Evolutionary conservation across 2,888 invertebrate species (phyloP), one percentile per base, ranked within the genome.

Genomic region (Drosophila koepferae): DNA sequence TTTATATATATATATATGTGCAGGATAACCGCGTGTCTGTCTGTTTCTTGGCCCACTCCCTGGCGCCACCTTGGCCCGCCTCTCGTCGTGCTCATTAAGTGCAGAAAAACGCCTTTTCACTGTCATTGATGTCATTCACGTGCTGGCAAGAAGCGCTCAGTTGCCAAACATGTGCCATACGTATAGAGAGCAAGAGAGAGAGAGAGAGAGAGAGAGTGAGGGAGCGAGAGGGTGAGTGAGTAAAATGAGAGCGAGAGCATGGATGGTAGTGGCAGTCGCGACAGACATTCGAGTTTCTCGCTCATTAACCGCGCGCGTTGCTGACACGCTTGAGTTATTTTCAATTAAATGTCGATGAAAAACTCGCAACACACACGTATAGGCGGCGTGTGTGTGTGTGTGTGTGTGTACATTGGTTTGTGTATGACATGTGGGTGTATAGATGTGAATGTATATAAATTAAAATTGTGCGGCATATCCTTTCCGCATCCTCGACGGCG

Each of bases 251-350:
- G 12, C 9, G 46, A 34, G 36, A 14, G 56, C 46, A 66, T 53
- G 55, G 34, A 31, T 41, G 23, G 56, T 28, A 51, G 53, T 54
- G 64, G 74, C 63, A 69, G 74, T 80, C 75, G 82, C 76, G 82
- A 70, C 86, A 82, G 86, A 75, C 86, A 86, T 76, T 84, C 81
- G 80, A 89, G 87, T 89, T 90, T 89, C 89, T 85, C 86, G 83
- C 88, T 90, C 89, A 90, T 90, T 90, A 90, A 89, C 88, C 89
- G 80, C 81, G 88, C 79, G 77, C 82, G 78, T 86, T 84, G 85
- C 84, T 84, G 85, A 80, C 86, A 88, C 86, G 89, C 90, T 79
- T 88, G 90, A 89, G 83, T 90, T 89, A 88, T 85, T 90, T 90
- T 90, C 89, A 90, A 90, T 90, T 90, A 90, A 86, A 86, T 89